phyloP scores from a whole-genome alignment of 2,113 vertebrate species.

The Phrynosoma blainvillii region DNA sequence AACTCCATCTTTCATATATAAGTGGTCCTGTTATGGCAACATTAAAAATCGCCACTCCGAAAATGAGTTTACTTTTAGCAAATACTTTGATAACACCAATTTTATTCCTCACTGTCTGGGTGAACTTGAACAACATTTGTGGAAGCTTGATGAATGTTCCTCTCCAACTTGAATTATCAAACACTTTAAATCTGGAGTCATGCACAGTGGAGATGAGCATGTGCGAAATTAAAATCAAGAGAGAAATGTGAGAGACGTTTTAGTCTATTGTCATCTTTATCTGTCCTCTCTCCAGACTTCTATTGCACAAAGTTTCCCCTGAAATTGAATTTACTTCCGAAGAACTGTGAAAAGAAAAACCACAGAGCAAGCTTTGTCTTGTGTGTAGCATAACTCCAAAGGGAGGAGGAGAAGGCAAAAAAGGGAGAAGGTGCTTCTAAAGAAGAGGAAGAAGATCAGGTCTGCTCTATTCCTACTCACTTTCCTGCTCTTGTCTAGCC shows the following conservation, averaged over 20 bases:
- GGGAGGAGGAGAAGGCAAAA: slow-evolving; percentile 1
- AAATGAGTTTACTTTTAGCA: neutral
- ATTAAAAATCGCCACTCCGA: neutral
- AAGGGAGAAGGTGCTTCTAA: slow-evolving; percentile 19
- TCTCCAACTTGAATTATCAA: neutral
- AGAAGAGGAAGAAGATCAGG: neutral
- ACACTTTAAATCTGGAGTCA: neutral
- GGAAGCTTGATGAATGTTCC: neutral
- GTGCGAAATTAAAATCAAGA: slow-evolving; percentile 5
- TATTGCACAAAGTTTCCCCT: slow-evolving; percentile 24
- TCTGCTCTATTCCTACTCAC: slow-evolving; percentile 36
- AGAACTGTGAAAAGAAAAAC: slow-evolving; percentile 26
- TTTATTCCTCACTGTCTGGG: neutral
- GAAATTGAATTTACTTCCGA: slow-evolving; percentile 36
- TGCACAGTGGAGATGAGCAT: neutral
- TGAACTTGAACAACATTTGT: neutral
- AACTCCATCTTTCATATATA: no score
- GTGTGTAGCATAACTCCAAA: slow-evolving; percentile 52
- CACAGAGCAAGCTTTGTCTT: slow-evolving; percentile 47
- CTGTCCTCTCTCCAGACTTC: slow-evolving; percentile 24
- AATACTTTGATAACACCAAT: neutral
- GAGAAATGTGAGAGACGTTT: slow-evolving; percentile 8
- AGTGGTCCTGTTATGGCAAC: neutral
- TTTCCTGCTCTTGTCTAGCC: slow-evolving; percentile 30
- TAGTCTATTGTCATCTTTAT: neutral